These are phyloP conservation scores for Varanus salvator DNA, from an alignment of 2,113 vertebrate genomes.

Conservation along the genomic window DNA sequence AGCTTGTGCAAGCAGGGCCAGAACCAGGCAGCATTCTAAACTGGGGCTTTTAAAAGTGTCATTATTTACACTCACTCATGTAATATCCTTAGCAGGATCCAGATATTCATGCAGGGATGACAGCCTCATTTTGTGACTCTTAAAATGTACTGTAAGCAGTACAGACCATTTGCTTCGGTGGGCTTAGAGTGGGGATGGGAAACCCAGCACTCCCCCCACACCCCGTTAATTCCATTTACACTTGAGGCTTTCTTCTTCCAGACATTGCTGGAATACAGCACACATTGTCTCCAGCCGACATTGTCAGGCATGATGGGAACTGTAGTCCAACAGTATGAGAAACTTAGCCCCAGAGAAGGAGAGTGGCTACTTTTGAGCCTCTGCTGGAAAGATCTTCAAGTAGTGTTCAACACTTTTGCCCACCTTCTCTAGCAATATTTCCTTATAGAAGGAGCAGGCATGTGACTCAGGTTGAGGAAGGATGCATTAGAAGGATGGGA, in stretches of 20 bases:
- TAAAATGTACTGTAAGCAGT: conserved; percentile 1
- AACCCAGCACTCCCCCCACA: conserved; percentile 2
- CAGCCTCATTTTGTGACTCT: conserved; percentile 55
- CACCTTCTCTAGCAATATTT: too few relatives aligned
- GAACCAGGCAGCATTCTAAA: conserved; percentile 62
- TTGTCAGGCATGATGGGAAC: neutral
- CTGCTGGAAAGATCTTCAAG: too few relatives aligned
- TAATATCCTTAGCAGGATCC: conserved; percentile 69
- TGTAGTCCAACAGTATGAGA: neutral
- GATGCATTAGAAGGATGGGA: too few relatives aligned
- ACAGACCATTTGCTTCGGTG: conserved; percentile 53
- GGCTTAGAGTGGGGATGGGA: conserved; percentile 17
- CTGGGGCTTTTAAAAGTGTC: conserved; percentile 56
- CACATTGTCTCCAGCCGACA: neutral
- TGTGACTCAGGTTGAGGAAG: too few relatives aligned
- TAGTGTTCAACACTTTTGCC: too few relatives aligned
- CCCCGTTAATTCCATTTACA: neutral
- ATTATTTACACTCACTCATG: conserved; percentile 58
- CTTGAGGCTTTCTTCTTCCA: neutral
- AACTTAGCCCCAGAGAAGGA: neutral
- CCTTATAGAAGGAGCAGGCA: too few relatives aligned
- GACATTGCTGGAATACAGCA: neutral
- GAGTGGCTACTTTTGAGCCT: too few relatives aligned
- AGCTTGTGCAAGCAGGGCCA: conserved; percentile 70
- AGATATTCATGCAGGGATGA: conserved; percentile 60